Conservation (phyloP, 2,888 invertebrate genomes). For the Drosophila monieri region DNA sequence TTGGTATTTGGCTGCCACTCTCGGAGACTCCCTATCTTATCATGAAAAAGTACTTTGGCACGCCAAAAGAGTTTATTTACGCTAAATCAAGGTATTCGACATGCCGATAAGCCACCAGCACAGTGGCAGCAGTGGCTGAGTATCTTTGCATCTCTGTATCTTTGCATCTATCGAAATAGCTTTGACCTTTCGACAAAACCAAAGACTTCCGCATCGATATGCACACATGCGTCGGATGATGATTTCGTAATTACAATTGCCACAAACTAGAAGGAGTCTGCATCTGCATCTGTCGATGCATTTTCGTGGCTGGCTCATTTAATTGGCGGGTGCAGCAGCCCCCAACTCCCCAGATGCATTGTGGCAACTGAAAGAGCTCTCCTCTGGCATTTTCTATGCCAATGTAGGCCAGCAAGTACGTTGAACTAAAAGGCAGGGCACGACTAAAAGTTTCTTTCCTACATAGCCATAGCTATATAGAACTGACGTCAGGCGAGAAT, state of each 20-base stretch:
- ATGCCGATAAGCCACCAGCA: slow-evolving; percentile 35
- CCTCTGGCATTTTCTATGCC: slow-evolving; percentile 44
- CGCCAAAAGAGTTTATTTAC: slow-evolving; percentile 30
- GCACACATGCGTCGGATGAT: slow-evolving; percentile 40
- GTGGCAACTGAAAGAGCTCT: slow-evolving; percentile 16
- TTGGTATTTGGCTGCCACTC: not conserved
- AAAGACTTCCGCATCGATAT: slow-evolving; percentile 60
- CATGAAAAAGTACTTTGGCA: slow-evolving; percentile 16
- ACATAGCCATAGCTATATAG: not conserved
- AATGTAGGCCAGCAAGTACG: slow-evolving; percentile 82
- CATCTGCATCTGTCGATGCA: slow-evolving; percentile 26
- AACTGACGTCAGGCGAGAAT: slow-evolving; percentile 40
- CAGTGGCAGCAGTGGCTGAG: not conserved
- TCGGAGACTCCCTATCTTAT: slow-evolving; percentile 48
- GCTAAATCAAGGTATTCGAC: slow-evolving; percentile 36
- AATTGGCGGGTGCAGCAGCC: slow-evolving; percentile 42
- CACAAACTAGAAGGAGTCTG: slow-evolving; percentile 42
- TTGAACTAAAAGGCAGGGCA: slow-evolving; percentile 70
- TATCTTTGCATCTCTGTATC: not conserved
- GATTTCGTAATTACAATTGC: slow-evolving; percentile 63
- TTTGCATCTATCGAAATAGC: slow-evolving; percentile 33
- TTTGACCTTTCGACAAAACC: slow-evolving; percentile 31
- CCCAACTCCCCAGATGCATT: not conserved
- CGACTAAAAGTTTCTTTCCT: slow-evolving; percentile 18
- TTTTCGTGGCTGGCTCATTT: slow-evolving; percentile 49